These are phyloP conservation scores for Zaprionus ornatus DNA, from an alignment of 1,140 invertebrate species.

Conservation along the genomic window DNA sequence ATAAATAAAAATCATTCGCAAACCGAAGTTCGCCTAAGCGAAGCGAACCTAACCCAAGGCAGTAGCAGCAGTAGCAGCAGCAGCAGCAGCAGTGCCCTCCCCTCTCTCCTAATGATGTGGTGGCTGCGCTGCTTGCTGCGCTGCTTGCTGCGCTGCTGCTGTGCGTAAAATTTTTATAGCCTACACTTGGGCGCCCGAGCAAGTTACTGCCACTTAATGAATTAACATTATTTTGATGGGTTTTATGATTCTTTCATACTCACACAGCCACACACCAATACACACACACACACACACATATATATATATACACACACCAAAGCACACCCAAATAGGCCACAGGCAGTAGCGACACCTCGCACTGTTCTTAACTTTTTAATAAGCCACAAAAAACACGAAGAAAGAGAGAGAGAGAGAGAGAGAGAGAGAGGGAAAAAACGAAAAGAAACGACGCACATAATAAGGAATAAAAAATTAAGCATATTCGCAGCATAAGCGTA, in stretches of 20 bases:
- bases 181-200: constrained; percentile 74
- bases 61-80: background rate
- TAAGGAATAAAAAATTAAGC: constrained; percentile 47
- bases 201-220: constrained; percentile 82
- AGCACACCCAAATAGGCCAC: constrained; percentile 76
- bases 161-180: constrained; percentile 81
- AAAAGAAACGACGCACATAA: constrained; percentile 4
- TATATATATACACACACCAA: background rate
- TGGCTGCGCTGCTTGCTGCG: constrained; percentile 37
- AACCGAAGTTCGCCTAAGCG: constrained; percentile 11
- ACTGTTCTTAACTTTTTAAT: too few relatives aligned
- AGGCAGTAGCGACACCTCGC: too few relatives aligned
- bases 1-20: constrained; percentile 80
- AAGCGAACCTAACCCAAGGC: constrained; percentile 46
- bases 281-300: constrained; percentile 37
- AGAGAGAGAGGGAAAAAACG: too few relatives aligned
- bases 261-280: constrained; percentile 17
- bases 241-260: constrained; percentile 78
- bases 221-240: constrained; percentile 83
- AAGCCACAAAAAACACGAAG: constrained; percentile 40
- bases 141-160: constrained; percentile 47
- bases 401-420: too few relatives aligned
- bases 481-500: constrained; percentile 65
- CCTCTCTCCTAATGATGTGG: background rate
- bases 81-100: background rate